phyloP scores from a whole-genome alignment of 1,140 invertebrate genomes.

The Charaxes varanes region DNA sequence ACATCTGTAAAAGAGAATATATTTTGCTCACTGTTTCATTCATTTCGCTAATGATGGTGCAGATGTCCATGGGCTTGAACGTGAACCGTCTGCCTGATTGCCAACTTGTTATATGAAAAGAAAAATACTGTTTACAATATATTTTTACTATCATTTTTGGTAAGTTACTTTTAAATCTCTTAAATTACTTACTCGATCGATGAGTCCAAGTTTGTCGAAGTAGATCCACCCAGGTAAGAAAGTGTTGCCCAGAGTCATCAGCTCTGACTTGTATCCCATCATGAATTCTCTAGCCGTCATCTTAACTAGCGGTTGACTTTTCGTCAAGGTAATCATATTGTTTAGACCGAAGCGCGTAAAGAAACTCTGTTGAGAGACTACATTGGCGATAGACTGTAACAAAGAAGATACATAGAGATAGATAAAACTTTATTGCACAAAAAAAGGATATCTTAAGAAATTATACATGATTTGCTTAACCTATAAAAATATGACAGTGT shows the following conservation, averaged over 20 bases:
- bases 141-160: too few relatives aligned
- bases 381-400: constrained; percentile 85
- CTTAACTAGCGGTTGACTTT: constrained; percentile 79
- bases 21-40: too few relatives aligned
- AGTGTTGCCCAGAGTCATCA: constrained; percentile 85
- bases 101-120: too few relatives aligned
- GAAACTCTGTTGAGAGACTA: constrained; percentile 78
- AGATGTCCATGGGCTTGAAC: too few relatives aligned
- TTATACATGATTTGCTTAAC: too few relatives aligned
- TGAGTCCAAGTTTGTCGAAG: constrained; percentile 87
- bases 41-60: too few relatives aligned
- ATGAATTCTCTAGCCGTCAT: constrained; percentile 90
- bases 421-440: too few relatives aligned
- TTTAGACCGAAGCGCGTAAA: constrained; percentile 81
- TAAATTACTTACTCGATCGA: constrained; percentile 81
- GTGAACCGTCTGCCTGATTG: too few relatives aligned
- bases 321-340: constrained; percentile 78
- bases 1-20: constrained; percentile 79
- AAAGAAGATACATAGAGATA: constrained; percentile 9
- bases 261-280: constrained; percentile 84
- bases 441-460: too few relatives aligned
- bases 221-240: constrained; percentile 86
- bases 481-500: too few relatives aligned
- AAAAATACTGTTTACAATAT: too few relatives aligned
- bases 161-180: too few relatives aligned